Evolutionary conservation across 2,797 vertebrate genomes (phyloP), one percentile per base, ranked within the genome.

Genomic region (Spinibarbus caldwelli): DNA sequence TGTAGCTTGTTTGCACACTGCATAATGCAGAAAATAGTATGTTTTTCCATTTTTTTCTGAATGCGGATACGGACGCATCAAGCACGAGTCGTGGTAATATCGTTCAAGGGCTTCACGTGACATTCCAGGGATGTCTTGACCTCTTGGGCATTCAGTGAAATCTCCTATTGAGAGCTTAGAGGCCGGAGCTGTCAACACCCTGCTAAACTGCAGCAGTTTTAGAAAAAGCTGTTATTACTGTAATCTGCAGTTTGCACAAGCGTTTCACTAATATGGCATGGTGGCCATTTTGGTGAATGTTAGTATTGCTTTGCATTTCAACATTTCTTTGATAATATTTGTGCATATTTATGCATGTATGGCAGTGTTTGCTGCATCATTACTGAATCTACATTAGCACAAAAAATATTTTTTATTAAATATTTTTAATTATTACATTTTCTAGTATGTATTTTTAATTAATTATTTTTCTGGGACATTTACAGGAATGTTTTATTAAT

Each of bases 51-150:
- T 67, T 23, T 67, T n/a, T 23, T 36, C n/a, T 36, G 31, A 43
- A 31, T 5, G 43, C 43, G 21, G 15, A 84, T 34, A 62, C 6
- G 29, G 19, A 17, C 17, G 1, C 31, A 29, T 31, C 17, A 34
- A 57, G 68, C 78, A 59, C 12, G 71, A 71, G 86, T 19, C 10
- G 17, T 31, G 59, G 45, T 71, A 43, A 64, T 59, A 64, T 85
- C 34, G 81, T 86, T 73, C 43, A 52, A 78, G 34, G 79, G 36
- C 89, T 86, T 89, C 89, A 87, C 88, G 89, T 91, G 91, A 90
- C 82, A 70, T 80, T 81, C 45, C 80, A 89, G 31, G 36, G 34
- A 84, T 68, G 59, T 38, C 17, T 54, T 78, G 73, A 78, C 45
- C 45, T 78, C 11, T 67, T 21, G 21, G 43, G 23, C 62, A 23